phyloP scores from a whole-genome alignment of 2,113 vertebrate species.

The Xiphias gladius region DNA sequence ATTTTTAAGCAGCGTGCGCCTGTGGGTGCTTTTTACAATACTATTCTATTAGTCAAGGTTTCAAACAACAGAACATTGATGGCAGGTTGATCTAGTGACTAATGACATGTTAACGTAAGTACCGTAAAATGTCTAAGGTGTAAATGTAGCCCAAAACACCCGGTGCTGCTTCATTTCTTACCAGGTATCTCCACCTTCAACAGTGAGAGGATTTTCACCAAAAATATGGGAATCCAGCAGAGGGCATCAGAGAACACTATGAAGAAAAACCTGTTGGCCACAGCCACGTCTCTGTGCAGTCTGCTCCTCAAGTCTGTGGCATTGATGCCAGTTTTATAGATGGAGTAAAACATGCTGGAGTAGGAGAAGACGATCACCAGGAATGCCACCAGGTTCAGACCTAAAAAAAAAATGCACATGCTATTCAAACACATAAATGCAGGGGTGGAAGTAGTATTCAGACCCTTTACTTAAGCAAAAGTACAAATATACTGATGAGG shows the following conservation, averaged over 20 bases:
- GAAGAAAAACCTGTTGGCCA: slow-evolving; percentile 87
- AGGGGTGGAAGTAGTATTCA: not conserved
- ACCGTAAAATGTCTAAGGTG: not conserved
- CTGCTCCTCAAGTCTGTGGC: slow-evolving; percentile 81
- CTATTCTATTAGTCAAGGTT: not conserved
- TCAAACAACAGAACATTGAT: not conserved
- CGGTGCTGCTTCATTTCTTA: slow-evolving; percentile 15
- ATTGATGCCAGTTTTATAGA: slow-evolving; percentile 84
- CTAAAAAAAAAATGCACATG: slow-evolving; percentile 65
- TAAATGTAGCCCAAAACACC: not conserved
- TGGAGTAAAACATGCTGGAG: slow-evolving; percentile 86
- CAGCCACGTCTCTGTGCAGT: slow-evolving; percentile 80
- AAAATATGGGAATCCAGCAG: slow-evolving; percentile 91
- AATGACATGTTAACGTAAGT: not conserved
- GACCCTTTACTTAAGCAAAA: not conserved
- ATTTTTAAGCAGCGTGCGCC: not conserved
- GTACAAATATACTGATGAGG: not conserved
- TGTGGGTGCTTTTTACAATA: not conserved
- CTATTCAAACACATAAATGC: slow-evolving; percentile 22
- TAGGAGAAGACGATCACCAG: slow-evolving; percentile 84
- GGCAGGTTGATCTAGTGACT: not conserved
- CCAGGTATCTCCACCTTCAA: slow-evolving; percentile 86
- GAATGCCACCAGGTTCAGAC: slow-evolving; percentile 87
- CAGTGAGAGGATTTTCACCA: slow-evolving; percentile 85
- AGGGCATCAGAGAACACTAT: slow-evolving; percentile 92